Conservation (phyloP, 2,113 vertebrate genomes). For the Panthera tigris region DNA sequence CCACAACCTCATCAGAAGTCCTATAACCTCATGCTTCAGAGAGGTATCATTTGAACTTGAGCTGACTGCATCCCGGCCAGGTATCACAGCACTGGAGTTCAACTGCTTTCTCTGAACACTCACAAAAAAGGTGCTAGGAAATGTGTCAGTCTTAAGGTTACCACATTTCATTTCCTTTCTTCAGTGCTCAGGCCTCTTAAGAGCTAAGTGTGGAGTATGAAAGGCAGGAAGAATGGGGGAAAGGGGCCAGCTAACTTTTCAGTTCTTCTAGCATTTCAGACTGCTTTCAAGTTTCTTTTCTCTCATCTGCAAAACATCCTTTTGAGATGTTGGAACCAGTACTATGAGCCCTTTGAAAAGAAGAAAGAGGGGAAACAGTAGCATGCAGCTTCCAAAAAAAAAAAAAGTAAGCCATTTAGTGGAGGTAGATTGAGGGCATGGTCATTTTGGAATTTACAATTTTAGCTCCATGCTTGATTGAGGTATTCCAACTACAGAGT, state of each 20-base stretch:
- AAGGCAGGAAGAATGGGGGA: background rate
- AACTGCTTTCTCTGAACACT: background rate
- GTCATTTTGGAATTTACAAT: background rate
- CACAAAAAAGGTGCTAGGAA: background rate
- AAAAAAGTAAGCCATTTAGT: background rate
- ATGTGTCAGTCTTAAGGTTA: background rate
- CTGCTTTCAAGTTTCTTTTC: background rate
- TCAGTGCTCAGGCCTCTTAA: background rate
- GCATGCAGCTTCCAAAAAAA: background rate
- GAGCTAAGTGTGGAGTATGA: background rate
- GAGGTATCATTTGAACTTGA: background rate
- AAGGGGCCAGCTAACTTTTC: background rate
- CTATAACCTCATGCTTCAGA: background rate
- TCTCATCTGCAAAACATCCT: slow-evolving; percentile 5
- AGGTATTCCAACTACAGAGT: background rate
- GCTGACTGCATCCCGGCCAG: background rate
- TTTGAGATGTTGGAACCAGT: background rate
- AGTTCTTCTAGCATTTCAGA: background rate
- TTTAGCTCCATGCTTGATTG: background rate
- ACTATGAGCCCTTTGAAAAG: slow-evolving; percentile 13
- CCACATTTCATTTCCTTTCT: background rate
- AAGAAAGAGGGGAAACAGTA: background rate
- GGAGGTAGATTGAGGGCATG: background rate
- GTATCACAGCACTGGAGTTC: background rate
- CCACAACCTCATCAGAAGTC: background rate